Evolutionary conservation across 1,140 invertebrate genomes (phyloP).

Genomic region (Euschistus heros): DNA sequence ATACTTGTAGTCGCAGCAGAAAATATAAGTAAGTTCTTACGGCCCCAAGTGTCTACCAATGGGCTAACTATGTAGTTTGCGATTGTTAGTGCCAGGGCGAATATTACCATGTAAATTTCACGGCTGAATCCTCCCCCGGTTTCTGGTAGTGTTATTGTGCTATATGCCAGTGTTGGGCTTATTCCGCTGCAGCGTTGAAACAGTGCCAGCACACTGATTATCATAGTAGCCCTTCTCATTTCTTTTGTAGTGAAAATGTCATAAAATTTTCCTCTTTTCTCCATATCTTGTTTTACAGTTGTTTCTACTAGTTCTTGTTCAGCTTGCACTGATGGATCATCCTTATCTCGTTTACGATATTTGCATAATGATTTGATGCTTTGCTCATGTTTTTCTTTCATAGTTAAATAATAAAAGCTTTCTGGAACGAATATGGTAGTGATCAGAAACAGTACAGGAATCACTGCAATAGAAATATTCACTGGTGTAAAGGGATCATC

Average conservation of each 20-base stretch:
- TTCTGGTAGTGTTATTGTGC: constrained; percentile 31
- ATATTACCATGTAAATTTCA: constrained; percentile 26
- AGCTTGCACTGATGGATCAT: constrained; percentile 17
- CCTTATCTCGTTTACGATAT: constrained; percentile 42
- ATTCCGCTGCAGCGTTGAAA: constrained; percentile 29
- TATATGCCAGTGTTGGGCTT: constrained; percentile 29
- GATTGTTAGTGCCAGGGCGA: constrained; percentile 31
- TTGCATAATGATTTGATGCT: constrained; percentile 47
- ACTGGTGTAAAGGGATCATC: constrained; percentile 46
- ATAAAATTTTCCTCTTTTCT: constrained; percentile 23
- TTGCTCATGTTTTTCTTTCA: constrained; percentile 44
- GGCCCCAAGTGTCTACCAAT: constrained; percentile 39
- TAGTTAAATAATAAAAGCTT: constrained; percentile 59
- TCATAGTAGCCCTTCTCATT: constrained; percentile 28
- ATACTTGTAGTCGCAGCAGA: constrained; percentile 32
- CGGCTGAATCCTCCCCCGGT: constrained; percentile 19
- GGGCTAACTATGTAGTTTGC: constrained; percentile 38
- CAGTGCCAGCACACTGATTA: constrained; percentile 25
- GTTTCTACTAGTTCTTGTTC: constrained; percentile 25
- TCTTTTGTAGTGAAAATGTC: constrained; percentile 26
- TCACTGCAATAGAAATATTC: constrained; percentile 48
- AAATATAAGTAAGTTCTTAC: constrained; percentile 43
- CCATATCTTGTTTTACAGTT: constrained; percentile 24
- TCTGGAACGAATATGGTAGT: constrained; percentile 66
- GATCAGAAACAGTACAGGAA: constrained; percentile 50